Evolutionary conservation across 2,888 invertebrate genomes (phyloP).

Genomic region (Drosophila histrio): DNA sequence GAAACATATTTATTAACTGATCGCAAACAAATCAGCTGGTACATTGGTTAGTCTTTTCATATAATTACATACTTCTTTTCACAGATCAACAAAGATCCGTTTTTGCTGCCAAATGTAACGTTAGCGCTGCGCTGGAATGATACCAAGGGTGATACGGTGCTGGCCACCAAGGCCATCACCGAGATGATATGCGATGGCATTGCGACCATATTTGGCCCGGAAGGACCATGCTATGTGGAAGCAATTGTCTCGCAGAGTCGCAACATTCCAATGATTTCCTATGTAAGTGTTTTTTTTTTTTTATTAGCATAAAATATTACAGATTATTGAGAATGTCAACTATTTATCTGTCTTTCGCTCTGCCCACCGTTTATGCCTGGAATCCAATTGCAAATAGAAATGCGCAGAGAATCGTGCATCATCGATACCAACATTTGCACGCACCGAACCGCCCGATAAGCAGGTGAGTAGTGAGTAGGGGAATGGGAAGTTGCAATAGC

Average conservation of each 20-base stretch:
- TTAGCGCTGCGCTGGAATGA: conserved; percentile 92
- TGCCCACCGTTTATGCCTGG: neutral
- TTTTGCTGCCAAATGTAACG: conserved; percentile 90
- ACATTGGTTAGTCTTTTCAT: no score
- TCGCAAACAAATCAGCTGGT: no score
- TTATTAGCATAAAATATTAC: conserved; percentile 9
- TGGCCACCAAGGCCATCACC: conserved; percentile 92
- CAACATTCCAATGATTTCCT: conserved; percentile 98
- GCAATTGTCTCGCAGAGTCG: conserved; percentile 96
- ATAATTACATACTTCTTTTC: no score
- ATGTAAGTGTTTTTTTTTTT: conserved; percentile 88
- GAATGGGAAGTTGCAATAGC: neutral
- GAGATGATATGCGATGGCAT: conserved; percentile 96
- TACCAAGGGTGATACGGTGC: conserved; percentile 93
- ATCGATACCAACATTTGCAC: conserved; percentile 94
- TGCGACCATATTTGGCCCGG: conserved; percentile 97
- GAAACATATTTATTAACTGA: no score
- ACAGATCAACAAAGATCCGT: conserved; percentile 89
- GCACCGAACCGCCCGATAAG: conserved; percentile 96
- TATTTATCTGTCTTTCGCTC: neutral
- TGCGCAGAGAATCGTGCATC: conserved; percentile 96
- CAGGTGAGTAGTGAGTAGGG: conserved; percentile 86
- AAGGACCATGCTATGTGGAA: conserved; percentile 96
- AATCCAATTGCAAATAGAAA: conserved; percentile 88
- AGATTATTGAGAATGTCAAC: neutral